phyloP scores from a whole-genome alignment of 2,797 vertebrate genomes.

The Syndactyla subalaris region DNA sequence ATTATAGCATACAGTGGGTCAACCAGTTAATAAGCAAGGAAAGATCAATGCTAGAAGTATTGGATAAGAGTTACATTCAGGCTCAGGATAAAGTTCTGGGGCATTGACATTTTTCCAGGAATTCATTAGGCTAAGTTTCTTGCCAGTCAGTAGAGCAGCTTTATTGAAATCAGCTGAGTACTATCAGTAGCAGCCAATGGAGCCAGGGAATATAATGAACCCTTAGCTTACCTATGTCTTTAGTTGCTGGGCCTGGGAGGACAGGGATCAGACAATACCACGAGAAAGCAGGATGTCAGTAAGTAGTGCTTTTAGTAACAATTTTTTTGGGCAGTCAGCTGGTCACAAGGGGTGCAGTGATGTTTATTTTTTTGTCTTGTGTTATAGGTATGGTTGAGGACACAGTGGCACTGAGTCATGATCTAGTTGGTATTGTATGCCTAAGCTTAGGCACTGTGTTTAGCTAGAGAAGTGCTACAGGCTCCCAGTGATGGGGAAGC shows the following conservation, averaged over 20 bases:
- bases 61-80: not conserved
- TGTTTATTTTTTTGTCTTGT: not conserved
- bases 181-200: not conserved
- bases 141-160: not conserved
- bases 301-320: not conserved
- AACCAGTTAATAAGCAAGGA: not conserved
- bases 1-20: not conserved
- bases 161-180: not conserved
- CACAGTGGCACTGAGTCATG: rapidly evolving
- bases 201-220: not conserved
- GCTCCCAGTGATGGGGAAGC: not conserved
- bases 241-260: rapidly evolving
- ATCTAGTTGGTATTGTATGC: not conserved
- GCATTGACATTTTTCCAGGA: not conserved
- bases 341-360: not conserved
- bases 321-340: not conserved
- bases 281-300: not conserved
- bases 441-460: not conserved
- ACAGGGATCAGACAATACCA: rapidly evolving
- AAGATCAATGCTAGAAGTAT: not conserved
- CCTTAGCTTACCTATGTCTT: not conserved
- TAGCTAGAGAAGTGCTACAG: not conserved
- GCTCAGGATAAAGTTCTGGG: not conserved
- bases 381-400: not conserved
- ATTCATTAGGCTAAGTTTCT: not conserved